These are phyloP conservation scores for Lutra lutra DNA, from an alignment of 2,797 vertebrate genomes.

Conservation along the genomic window DNA sequence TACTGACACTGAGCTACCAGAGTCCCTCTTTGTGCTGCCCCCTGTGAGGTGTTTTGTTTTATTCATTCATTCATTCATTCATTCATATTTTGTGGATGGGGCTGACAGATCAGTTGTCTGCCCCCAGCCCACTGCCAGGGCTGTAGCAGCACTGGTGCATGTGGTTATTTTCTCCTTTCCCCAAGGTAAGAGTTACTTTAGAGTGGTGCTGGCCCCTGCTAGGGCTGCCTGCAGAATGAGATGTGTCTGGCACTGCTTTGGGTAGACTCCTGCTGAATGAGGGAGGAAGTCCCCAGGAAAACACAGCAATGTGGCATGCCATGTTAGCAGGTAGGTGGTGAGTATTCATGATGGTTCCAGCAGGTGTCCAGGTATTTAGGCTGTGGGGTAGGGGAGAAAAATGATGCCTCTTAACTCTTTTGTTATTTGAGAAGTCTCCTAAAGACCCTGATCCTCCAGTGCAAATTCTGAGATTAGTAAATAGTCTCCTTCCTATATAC, in stretches of 20 bases:
- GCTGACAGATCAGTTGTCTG: neutral
- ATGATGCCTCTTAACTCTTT: neutral
- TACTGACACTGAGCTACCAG: neutral
- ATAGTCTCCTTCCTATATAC: neutral
- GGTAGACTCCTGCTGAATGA: neutral
- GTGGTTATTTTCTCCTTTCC: neutral
- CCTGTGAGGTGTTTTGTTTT: neutral
- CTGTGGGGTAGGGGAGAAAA: neutral
- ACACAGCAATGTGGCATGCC: neutral
- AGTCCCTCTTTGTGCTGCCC: neutral
- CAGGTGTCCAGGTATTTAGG: neutral
- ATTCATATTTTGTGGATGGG: neutral
- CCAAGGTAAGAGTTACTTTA: neutral
- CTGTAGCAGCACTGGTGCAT: neutral
- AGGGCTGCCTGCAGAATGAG: neutral
- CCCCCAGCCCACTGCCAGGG: neutral
- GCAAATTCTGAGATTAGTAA: neutral
- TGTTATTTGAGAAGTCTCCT: neutral
- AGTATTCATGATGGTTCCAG: neutral
- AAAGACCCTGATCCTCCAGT: neutral
- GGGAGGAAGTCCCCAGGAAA: neutral
- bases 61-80: neutral
- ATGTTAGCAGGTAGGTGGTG: neutral
- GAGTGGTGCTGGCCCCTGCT: neutral
- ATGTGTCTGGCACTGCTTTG: neutral